Conservation (phyloP, 2,888 invertebrate species). For the Globia sparganii region DNA sequence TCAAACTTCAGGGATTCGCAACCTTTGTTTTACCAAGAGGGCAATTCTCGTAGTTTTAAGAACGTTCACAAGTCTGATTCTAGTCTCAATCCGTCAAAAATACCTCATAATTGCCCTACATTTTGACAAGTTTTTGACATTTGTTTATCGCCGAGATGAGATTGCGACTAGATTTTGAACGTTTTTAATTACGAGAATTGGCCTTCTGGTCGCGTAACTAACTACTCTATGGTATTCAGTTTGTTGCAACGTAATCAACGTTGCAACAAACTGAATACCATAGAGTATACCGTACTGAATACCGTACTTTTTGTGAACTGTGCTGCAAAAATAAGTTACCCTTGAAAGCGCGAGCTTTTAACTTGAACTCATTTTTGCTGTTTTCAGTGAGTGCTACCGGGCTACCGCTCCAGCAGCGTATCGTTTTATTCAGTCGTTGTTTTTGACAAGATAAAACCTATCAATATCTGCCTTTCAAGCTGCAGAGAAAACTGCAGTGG, state of each 20-base stretch:
- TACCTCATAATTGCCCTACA: too few relatives aligned
- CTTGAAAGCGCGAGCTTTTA: conserved; percentile 18
- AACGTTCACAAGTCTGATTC: too few relatives aligned
- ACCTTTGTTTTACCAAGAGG: conserved; percentile 41
- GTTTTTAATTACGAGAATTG: too few relatives aligned
- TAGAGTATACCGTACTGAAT: too few relatives aligned
- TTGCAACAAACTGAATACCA: too few relatives aligned
- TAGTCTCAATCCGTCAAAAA: too few relatives aligned
- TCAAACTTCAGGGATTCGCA: conserved; percentile 35
- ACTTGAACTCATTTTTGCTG: conserved; percentile 2
- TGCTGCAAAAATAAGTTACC: conserved; percentile 9
- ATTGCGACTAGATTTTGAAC: too few relatives aligned
- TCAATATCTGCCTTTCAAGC: neutral
- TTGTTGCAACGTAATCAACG: neutral
- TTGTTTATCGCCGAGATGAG: too few relatives aligned
- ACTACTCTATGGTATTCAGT: neutral
- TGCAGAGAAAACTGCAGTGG: neutral
- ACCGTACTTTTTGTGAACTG: conserved; percentile 12
- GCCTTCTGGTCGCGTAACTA: neutral
- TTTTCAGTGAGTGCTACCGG: conserved; percentile 3
- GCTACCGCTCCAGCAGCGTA: neutral
- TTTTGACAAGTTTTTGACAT: too few relatives aligned
- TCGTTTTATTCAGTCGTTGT: too few relatives aligned
- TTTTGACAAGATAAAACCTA: neutral
- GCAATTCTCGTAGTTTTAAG: too few relatives aligned